Base-by-base conservation (phyloP, 2,113 vertebrate species). In the Lophochroa leadbeateri region DNA sequence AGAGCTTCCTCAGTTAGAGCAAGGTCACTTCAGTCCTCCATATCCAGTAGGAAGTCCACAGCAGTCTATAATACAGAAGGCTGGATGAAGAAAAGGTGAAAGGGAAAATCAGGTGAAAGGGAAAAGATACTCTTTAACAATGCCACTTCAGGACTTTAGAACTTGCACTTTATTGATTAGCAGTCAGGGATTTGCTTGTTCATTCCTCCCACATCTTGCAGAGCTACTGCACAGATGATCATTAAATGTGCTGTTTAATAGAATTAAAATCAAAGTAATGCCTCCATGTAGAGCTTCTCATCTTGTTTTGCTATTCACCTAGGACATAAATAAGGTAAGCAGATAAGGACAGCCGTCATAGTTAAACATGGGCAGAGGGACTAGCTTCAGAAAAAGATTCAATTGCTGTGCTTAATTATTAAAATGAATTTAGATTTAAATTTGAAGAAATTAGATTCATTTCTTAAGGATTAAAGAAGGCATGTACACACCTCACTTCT, bases 11-110 rank as follows among this genome's bases (percentile, higher is more conserved):
- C 14, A 43, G 9, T 7, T 44, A 27, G 8, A 31, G 11, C 17
- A 85, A 90, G 43, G 50, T 41, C n/a, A 10, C 15, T 61, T 29
- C 28, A 50, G 25, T 23, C 39, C 53, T 27, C 18, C 15, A 3
- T 0, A 67, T 6, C 8, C 14, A 8, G 20, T 5, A 65, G 55
- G 33, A 76, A 46, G 11, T 27, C 29, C 35, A 28, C 1, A 83
- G 24, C n/a, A 49, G 6, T 3, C 13, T 8, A 1, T 8, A 25
- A 7, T 6, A 9, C 3, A 10, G 18, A 65, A 82, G n/a, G 10
- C 14, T 65, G 37, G 21, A 43, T 49, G 23, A 86, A 43, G 13
- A 70, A 13, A 39, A 68, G 9, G 2, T 55, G 35, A 53, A 65
- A 43, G 4, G 11, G 27, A 60, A 82, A 25, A 31, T 71, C 35